Base-by-base conservation (phyloP, 1,140 invertebrate genomes). In the Chymomyza costata region DNA sequence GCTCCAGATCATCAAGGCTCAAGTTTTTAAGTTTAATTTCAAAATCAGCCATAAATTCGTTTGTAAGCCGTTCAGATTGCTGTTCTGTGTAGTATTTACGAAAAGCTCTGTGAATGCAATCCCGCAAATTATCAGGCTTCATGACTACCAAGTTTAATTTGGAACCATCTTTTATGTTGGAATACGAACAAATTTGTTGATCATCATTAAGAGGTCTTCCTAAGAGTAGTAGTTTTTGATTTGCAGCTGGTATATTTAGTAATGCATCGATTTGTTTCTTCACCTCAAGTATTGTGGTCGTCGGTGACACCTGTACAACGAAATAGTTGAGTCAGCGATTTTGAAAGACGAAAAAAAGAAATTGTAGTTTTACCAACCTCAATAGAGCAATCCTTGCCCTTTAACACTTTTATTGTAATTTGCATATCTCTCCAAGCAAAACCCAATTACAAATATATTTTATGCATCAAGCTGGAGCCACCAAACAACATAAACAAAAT, bases 1-100 rank as follows among this genome's bases (percentile, higher is more conserved):
- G 65, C 55, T 88, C 87, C 39, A 88, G 67, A 61, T 88, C 87
- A 31, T 88, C 87, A 32, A 88, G 60, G 57, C 87, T 88, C 14
- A 87, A 80, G 61, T 81, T 85, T 18, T 85, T 76, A 2, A 88
- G 68, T 81, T 86, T 87, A 7, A 38, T 61, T 34, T 88, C 83
- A 53, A 88, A 88, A 46, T 87, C 86, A 2, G 41, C 70, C 84
- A 88, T 88, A 59, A 88, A 88, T 60, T 85, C 83, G 19, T 85
- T 82, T 1, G 87, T 73, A 6, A 88, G 73, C 6, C 63, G 25
- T 25, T 86, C 84, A 0, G 86, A 78, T 58, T 87, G 87, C 30
- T 85, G 76, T 43, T 88, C 87, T 15, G 73, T 68, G 56, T 88
- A 88, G 46, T 85, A 87, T 63, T 86, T 87, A 15, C 81, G 71